Percentiles rank a stretch among this genome's conserved stretches.
These are phyloP conservation scores for Eublepharis macularius DNA, from an alignment of 2,113 vertebrate species.

Conservation along the genomic window DNA sequence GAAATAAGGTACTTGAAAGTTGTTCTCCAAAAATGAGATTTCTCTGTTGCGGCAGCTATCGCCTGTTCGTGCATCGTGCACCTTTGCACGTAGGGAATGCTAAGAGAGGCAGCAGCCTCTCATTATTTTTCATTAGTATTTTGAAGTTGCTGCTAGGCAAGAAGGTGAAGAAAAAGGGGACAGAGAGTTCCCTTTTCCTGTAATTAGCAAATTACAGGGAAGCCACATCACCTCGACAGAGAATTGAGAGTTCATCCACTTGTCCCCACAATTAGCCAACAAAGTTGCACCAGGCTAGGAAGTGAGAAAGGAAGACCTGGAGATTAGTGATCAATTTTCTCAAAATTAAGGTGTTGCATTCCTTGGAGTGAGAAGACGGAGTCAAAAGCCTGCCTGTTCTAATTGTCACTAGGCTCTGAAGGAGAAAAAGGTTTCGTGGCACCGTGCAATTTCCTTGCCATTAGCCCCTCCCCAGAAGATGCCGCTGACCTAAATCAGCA, in stretches of 20 bases:
- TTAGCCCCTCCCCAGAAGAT: constrained; percentile 58
- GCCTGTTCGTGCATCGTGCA: neutral
- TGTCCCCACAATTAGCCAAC: constrained; percentile 60
- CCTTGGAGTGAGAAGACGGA: neutral
- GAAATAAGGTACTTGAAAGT: neutral
- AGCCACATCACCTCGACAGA: constrained; percentile 47
- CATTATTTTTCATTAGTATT: constrained; percentile 49
- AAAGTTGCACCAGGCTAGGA: constrained; percentile 39
- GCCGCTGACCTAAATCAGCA: constrained; percentile 32
- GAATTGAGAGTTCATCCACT: constrained; percentile 60
- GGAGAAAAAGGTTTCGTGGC: constrained; percentile 38
- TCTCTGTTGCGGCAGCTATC: neutral
- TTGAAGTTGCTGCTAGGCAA: constrained; percentile 15
- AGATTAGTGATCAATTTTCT: constrained; percentile 26
- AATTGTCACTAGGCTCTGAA: neutral
- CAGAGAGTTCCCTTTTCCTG: constrained; percentile 39
- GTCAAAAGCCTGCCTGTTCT: neutral
- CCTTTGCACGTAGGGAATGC: constrained; percentile 10
- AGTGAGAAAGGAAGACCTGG: constrained; percentile 14
- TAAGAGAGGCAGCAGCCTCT: constrained; percentile 34
- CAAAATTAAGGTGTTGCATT: neutral
- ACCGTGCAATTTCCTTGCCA: constrained; percentile 43
- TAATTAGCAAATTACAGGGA: constrained; percentile 59
- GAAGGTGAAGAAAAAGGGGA: constrained; percentile 5
- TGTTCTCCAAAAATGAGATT: neutral